Base-by-base conservation (phyloP, 2,797 vertebrate genomes). In the Hapalemur alaotrensis region DNA sequence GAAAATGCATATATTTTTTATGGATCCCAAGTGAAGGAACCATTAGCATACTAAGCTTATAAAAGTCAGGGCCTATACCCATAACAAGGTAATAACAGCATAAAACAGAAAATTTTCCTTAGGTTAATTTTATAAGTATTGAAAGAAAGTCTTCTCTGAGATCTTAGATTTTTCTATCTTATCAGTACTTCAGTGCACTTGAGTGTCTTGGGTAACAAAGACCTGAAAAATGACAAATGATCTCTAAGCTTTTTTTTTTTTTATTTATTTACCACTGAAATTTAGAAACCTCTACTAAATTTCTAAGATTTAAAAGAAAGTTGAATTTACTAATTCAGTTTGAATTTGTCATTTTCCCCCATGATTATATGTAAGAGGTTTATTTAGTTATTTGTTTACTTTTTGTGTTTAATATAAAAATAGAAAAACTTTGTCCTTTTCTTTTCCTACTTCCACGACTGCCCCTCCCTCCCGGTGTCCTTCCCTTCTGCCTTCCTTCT, bases 1-100 rank as follows among this genome's bases (percentile, higher is more conserved):
- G 46, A 84, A 92, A 95, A 95, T 81, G 91, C 86, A 41, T 95
- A 38, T 95, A 96, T 96, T 35, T 96, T 97, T 98, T 90, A 96
- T 97, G 83, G 70, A 89, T 94, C 75, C 89, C 91, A 93, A 84
- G 96, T 93, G 93, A 94, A 97, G 70, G 57, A 83, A 87, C 93
- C 75, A 94, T 97, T 94, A 97, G 57, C 96, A 97, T 93, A 52
- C 17, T 89, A 91, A 94, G 43, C 91, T 93, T 91, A 93, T 67
- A 80, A 83, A 97, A 93, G 70, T 95, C 96, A 93, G 78, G 48
- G 23, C 86, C 59, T 83, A 13, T 67, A 46, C 25, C 54, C 52
- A 63, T 69, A 95, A 91, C 82, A 96, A 95, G 84, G 43, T 92
- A 95, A 96, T 70, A 72, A 76, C 43, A 88, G 67, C 67, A 52